Conservation (phyloP, 2,113 vertebrate genomes). For the Rafetus swinhoei region DNA sequence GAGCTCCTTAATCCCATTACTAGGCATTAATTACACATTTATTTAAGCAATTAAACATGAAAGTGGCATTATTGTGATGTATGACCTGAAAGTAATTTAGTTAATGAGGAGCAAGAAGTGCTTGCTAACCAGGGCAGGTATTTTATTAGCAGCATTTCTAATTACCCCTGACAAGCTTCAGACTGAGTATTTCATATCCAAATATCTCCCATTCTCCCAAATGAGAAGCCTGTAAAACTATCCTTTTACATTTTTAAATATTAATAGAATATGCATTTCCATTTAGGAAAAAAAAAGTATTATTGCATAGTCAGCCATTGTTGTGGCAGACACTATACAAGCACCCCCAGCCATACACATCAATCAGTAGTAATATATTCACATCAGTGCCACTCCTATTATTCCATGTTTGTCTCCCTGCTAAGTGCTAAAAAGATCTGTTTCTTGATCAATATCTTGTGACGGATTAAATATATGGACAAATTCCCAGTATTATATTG, state of each 20-base stretch:
- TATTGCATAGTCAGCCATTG: background rate
- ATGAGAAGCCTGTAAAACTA: background rate
- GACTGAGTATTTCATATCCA: background rate
- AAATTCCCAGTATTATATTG: background rate
- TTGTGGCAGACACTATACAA: background rate
- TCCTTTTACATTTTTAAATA: background rate
- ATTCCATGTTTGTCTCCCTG: constrained; percentile 14
- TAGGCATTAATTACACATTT: constrained; percentile 65
- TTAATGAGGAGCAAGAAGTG: constrained; percentile 73
- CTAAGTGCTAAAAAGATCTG: background rate
- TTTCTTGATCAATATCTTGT: background rate
- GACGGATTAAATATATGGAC: background rate
- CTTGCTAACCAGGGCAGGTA: constrained; percentile 61
- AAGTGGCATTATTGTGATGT: constrained; percentile 70
- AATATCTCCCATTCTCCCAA: background rate
- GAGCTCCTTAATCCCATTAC: constrained; percentile 46
- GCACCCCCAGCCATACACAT: background rate
- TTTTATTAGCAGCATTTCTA: constrained; percentile 48
- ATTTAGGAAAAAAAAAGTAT: background rate
- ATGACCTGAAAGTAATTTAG: constrained; percentile 70
- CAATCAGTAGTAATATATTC: constrained; percentile 12
- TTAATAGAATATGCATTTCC: background rate
- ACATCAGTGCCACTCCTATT: background rate
- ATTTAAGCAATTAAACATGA: constrained; percentile 77
- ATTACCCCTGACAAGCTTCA: constrained; percentile 56